Conservation (phyloP, 2,113 vertebrate species). For the Apeltes quadracus region DNA sequence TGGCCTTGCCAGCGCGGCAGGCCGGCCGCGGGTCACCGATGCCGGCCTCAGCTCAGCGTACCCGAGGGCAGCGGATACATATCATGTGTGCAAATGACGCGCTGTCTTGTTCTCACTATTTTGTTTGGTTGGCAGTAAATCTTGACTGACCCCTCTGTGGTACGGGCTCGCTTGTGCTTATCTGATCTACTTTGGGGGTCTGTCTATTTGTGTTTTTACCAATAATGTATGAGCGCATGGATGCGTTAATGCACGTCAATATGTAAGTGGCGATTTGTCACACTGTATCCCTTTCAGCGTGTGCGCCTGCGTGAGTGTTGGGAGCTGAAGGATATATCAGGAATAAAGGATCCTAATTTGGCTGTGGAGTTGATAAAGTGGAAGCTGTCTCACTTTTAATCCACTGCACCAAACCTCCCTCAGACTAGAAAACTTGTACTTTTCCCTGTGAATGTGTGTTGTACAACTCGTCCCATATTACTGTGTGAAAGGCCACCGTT, state of each 20-base stretch:
- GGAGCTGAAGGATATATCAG: too few relatives aligned
- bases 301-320: neutral
- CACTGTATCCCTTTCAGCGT: neutral
- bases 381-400: neutral
- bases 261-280: neutral
- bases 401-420: neutral
- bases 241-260: neutral
- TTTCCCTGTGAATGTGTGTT: constrained; percentile 11
- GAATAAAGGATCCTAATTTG: neutral
- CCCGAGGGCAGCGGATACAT: constrained; percentile 26
- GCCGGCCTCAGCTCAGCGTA: neutral
- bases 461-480: constrained; percentile 13
- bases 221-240: neutral
- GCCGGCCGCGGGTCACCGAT: constrained; percentile 12
- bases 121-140: constrained; percentile 48
- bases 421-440: constrained; percentile 6
- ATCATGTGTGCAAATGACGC: constrained; percentile 53
- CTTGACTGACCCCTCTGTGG: neutral
- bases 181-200: neutral
- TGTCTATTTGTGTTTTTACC: neutral
- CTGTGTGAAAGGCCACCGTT: constrained; percentile 11
- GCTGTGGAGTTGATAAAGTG: neutral
- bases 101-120: constrained; percentile 62
- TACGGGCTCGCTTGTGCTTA: constrained; percentile 3
- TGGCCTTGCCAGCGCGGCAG: constrained; percentile 13